Base-by-base conservation (phyloP, 2,797 vertebrate genomes). In the Melanotaenia pygmaea region DNA sequence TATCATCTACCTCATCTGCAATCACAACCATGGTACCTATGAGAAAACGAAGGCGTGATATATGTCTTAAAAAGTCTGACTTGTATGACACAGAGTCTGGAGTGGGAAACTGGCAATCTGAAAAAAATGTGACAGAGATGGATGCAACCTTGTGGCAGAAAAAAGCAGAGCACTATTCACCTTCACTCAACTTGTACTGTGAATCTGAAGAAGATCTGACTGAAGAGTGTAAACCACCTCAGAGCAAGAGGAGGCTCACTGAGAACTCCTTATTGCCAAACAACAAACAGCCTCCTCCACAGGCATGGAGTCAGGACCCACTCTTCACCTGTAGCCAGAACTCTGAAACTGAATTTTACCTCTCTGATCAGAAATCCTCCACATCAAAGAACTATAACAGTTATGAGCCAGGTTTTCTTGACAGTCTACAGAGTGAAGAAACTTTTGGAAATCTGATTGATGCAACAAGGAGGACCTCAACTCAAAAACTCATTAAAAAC, bases 41-140 rank as follows among this genome's bases (percentile, higher is more conserved):
- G 20, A 73, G 37, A 67, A 94, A 94, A 76, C 84, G 80, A 74
- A 87, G 72, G 66, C 81, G 59, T 34, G 79, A 68, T 18, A 3
- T 1, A 2, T 70, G 56, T 45, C 60, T 30, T 47, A 69, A 86
- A 51, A 43, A 65, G 7, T 53, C 34, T n/a, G 70, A 80, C 13
- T 57, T 56, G 1, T 4, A 18, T 63, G 71, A 56, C 5, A 61
- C 30, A 61, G 64, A 59, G n/a, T 20, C 54, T 47, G 40, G 32
- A 64, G 34, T 65, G 38, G 47, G 63, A 76, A 64, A 79, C 1
- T 20, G 38, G 32, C 18, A 59, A 71, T 67, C 38, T 24, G 28
- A 80, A 81, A 70, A 79, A 81, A 71, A 53, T 66, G 35, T 67
- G n/a, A 13, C 34, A 14, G 66, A 82, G 47, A 16, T 14, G 2